Conservation (phyloP, 2,888 invertebrate species). For the Drosophila trichaetosa region DNA sequence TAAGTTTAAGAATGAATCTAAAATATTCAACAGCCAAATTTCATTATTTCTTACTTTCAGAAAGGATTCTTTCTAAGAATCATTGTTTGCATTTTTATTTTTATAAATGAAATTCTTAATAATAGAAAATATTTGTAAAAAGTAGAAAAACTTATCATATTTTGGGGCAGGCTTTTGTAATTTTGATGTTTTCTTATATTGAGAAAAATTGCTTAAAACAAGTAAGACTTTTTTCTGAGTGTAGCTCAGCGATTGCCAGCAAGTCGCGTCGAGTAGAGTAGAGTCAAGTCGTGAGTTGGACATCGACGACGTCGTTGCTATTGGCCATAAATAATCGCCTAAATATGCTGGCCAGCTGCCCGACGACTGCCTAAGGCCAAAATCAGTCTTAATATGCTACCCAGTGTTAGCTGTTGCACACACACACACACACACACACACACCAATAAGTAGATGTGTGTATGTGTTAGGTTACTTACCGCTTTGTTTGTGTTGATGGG, state of each 20-base stretch:
- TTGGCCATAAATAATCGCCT: slow-evolving; percentile 76
- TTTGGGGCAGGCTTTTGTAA: no score
- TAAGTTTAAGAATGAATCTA: background rate
- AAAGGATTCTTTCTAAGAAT: background rate
- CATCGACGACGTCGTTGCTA: slow-evolving; percentile 43
- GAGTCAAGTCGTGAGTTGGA: slow-evolving; percentile 45
- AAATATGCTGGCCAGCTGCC: slow-evolving; percentile 78
- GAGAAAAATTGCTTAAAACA: background rate
- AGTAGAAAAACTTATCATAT: background rate
- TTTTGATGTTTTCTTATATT: background rate
- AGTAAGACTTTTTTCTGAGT: background rate
- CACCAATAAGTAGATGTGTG: background rate
- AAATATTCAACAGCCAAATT: background rate
- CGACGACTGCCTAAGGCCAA: slow-evolving; percentile 67
- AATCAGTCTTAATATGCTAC: slow-evolving; percentile 77
- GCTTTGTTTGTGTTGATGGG: slow-evolving; percentile 64
- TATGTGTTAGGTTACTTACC: slow-evolving; percentile 43
- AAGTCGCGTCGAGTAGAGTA: slow-evolving; percentile 46
- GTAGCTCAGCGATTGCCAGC: slow-evolving; percentile 35
- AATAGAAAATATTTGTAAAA: background rate
- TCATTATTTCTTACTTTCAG: background rate
- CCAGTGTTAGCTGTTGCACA: slow-evolving; percentile 57
- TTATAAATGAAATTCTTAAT: accelerated
- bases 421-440: background rate
- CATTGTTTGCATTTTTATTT: slow-evolving; percentile 2